A percentile compares a stretch with the other conserved stretches of the same genome.
Conservation (phyloP, 2,113 vertebrate species). For the Zosterops pallidus region DNA sequence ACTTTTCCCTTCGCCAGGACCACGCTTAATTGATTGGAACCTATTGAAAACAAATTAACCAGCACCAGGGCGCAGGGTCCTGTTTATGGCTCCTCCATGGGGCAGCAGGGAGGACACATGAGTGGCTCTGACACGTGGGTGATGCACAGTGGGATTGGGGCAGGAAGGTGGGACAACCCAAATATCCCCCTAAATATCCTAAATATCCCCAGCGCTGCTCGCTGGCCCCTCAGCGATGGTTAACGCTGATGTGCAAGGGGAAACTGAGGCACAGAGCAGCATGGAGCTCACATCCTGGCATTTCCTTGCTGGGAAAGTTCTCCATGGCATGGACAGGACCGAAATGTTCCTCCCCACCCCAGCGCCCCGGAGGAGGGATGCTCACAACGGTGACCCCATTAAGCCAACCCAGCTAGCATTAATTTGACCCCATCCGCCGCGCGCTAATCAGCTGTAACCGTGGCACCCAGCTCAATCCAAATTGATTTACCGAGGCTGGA, state of each 20-base stretch:
- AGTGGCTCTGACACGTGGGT: background rate
- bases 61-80: conserved; percentile 69
- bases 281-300: background rate
- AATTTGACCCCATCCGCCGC: conserved; percentile 73
- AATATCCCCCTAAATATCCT: background rate
- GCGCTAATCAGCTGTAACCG: conserved; percentile 79
- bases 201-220: background rate
- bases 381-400: conserved; percentile 48
- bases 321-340: background rate
- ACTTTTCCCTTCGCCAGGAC: conserved; percentile 71
- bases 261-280: background rate
- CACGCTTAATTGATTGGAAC: conserved; percentile 81
- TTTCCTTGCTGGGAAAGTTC: background rate
- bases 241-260: background rate
- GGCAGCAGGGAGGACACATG: background rate
- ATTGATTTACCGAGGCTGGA: conserved; percentile 82
- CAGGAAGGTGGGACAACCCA: background rate
- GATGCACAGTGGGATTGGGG: background rate
- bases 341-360: background rate
- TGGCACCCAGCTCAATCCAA: conserved; percentile 81
- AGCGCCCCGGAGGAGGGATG: background rate
- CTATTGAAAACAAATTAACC: conserved; percentile 88
- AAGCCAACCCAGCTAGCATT: conserved; percentile 62
- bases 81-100: conserved; percentile 60
- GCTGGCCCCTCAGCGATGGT: fast-evolving